Evolutionary conservation across 2,797 vertebrate genomes (phyloP), one percentile per base, ranked within the genome.

Genomic region (Melanotaenia nigrans): DNA sequence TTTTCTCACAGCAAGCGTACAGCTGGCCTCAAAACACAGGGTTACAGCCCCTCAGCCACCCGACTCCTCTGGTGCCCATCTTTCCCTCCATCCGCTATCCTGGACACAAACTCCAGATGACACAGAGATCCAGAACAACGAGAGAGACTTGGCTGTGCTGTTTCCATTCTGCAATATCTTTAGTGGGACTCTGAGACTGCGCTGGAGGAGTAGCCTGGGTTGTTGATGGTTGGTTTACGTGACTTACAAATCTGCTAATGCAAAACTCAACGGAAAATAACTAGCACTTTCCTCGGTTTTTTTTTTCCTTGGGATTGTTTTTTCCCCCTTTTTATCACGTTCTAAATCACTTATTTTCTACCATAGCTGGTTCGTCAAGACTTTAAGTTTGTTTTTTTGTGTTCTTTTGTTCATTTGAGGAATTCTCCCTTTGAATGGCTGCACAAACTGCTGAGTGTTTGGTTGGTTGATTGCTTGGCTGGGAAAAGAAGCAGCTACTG

Each of bases 251-350:
- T 82, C 79, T 78, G 86, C 85, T 89, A 82, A 87, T 84, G 87
- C 82, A 88, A 91, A 90, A 84, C 83, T 83, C 81, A 90, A 85
- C 74, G 87, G 81, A 90, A 86, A 89, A 81, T 84, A 85, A 90
- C 78, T 78, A 82, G 92, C 88, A 92, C 90, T 93, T 90, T 91
- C 79, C 80, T 84, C 54, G 77, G 42, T 83, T 73, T 81, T 61
- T 61, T 58, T 59, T 65, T 38, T 61, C 73, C 20, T 55, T 18
- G 25, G 84, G 58, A 73, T 85, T 84, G 72, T 68, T 87, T 70
- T 75, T 69, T 14, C 5, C 12, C 11, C 22, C 45, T 62, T 65
- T 77, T 32, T 45, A 74, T 83, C 68, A 79, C 61, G 30, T 75
- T 87, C 74, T 87, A 65, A 88, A 83, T 89, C 83, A 84, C 71